Base-by-base conservation (phyloP, 1,140 invertebrate genomes). In the Onthophagus taurus region DNA sequence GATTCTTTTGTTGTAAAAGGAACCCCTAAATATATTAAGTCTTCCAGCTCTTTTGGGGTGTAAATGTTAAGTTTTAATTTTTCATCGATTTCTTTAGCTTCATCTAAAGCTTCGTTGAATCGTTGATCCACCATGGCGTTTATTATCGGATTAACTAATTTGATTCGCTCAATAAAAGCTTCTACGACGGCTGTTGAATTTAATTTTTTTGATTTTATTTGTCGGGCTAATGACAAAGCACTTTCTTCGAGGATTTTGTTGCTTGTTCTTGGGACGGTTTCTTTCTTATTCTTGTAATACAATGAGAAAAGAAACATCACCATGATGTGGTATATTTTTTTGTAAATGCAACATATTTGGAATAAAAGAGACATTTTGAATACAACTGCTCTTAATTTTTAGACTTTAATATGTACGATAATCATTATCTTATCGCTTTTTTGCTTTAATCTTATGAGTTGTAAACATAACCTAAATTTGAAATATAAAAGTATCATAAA, bases 121-220 rank as follows among this genome's bases (percentile, higher is more conserved):
- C 87, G 60, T 52, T 85, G 74, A 55, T 89, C 85, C 0, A 89
- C 84, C 0, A 93, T 71, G 18, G 85, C 80, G 68, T 93, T 93
- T 21, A 92, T 54, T 17, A 83, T 65, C 5, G 68, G 68, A 64
- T 93, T 89, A 0, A 91, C 80, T 65, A 81, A 72, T 57, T 81
- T 77, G 31, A 89, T 89, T 50, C 89, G 70, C 20, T 82, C 74
- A 43, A 89, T 83, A 54, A 80, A 85, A 4, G 77, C 71, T 51
- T 66, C 70, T 0, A 92, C 82, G 7, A 92, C 74, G 50, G 80
- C 72, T 60, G 81, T 81, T 9, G 76, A 75, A 30, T 72, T 77
- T 12, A 84, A 35, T 55, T 80, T 61, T 42, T 70, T 70, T 14
- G 73, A 65, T 52, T 73, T 74, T 29, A 88, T 85, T 65, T 75